These are phyloP conservation scores for Cryptoblepharus egeriae DNA, from an alignment of 2,797 vertebrate genomes.

Conservation along the genomic window DNA sequence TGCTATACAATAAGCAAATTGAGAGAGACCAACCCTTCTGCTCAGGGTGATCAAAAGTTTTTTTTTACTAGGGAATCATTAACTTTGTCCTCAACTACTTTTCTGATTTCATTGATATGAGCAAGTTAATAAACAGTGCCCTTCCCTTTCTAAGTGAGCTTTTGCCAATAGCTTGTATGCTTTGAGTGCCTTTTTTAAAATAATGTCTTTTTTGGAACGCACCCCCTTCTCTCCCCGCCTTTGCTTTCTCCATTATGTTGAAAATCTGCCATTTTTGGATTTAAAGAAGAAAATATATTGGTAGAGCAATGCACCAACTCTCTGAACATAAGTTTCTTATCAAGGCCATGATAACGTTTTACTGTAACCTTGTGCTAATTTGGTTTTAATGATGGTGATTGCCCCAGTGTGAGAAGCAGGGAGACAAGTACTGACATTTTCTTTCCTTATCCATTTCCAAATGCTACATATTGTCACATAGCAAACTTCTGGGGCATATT, in stretches of 20 bases:
- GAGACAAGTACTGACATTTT: too few relatives aligned
- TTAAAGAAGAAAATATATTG: background rate
- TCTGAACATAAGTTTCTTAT: constrained; percentile 7
- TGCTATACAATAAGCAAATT: constrained; percentile 9
- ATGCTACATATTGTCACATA: background rate
- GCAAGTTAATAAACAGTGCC: constrained; percentile 45
- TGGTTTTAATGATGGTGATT: background rate
- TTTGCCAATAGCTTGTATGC: constrained; percentile 11
- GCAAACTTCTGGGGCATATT: too few relatives aligned
- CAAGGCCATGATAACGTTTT: constrained; percentile 27
- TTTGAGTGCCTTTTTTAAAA: constrained; percentile 16
- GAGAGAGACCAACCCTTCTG: constrained; percentile 61
- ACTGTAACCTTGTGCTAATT: constrained; percentile 21
- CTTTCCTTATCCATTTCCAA: background rate
- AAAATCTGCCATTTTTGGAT: background rate
- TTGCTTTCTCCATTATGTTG: fast-evolving
- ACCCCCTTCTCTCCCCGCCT: background rate
- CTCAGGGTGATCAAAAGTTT: constrained; percentile 42
- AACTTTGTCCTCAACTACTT: constrained; percentile 61
- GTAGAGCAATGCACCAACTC: background rate
- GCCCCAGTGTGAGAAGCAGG: background rate
- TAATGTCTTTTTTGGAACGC: background rate
- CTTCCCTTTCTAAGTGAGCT: constrained; percentile 43
- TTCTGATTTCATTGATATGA: constrained; percentile 36
- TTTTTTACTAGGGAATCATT: constrained; percentile 64